Evolutionary conservation across 2,113 vertebrate species (phyloP), one percentile per base, ranked within the genome.

Genomic region (Crotalus helleri): DNA sequence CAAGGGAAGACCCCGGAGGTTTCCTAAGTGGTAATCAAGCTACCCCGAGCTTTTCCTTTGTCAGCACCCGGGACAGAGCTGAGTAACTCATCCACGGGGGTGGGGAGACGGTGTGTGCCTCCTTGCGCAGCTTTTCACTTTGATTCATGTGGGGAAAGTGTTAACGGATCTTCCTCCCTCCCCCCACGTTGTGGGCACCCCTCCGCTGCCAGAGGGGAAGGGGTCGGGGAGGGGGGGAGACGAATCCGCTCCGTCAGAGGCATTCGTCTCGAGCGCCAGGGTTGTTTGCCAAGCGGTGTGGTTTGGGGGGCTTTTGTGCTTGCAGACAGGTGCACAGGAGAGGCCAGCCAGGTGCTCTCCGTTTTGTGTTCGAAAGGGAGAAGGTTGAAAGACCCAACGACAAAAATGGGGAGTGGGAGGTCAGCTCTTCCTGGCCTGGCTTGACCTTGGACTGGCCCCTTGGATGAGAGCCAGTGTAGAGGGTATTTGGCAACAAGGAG

Each of bases 141-240:
- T 89, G 61, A 89, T 93, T 93, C 86, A 93, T 93, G 93, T 94
- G 93, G 93, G 91, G 74, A 94, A 92, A 87, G 93, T 90, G 93
- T 94, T 8, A 92, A 87, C 88, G 26, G 87, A 2, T 92, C 91
- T 33, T 24, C 15, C 11, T 9, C 24, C 64, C 24, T 2, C 26
- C 13, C 90, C 44, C 33, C 19, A 5, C 2, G 21, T 54, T 88
- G 46, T 21, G 81, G 89, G 55, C 49, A 7, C 74, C 86, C 53
- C 0, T 29, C 3, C 3, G 90, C 61, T 3, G 21, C 11, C 29
- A 46, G 59, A 1, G 19, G 8, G 51, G 59, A 33, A 21, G 12
- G 29, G 69, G 26, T 21, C 15, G 19, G 55, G 26, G 9, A 15
- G 24, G 49, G 2, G 46, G 24, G 23, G 3, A 13, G 1, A 23